Conservation (phyloP, 2,888 invertebrate species). For the Ypsolopha scabrella region DNA sequence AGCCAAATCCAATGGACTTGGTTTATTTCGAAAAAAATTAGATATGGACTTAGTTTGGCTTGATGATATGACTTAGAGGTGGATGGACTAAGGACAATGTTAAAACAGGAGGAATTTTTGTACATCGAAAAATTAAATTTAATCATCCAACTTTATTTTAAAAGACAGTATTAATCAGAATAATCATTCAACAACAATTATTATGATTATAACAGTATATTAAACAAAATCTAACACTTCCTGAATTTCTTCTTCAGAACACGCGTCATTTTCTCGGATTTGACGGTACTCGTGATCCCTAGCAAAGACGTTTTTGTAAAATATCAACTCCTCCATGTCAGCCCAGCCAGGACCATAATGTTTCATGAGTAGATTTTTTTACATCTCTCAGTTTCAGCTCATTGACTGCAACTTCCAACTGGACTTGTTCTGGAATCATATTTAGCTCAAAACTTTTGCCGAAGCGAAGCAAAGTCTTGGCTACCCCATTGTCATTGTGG, state of each 20-base stretch:
- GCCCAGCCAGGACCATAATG: constrained; percentile 6
- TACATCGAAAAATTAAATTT: too few relatives aligned
- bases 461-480: neutral
- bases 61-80: too few relatives aligned
- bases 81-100: too few relatives aligned
- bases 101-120: too few relatives aligned
- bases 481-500: constrained; percentile 4
- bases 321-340: constrained; percentile 2
- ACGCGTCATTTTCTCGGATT: constrained; percentile 2
- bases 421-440: constrained; percentile 4
- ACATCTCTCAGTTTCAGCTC: constrained; percentile 4
- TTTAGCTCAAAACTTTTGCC: constrained; percentile 1
- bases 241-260: constrained; percentile 4
- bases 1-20: too few relatives aligned
- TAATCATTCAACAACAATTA: too few relatives aligned
- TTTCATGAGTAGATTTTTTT: constrained; percentile 5
- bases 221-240: constrained; percentile 5
- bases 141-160: too few relatives aligned
- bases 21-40: too few relatives aligned
- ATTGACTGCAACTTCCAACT: constrained; percentile 2
- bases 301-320: constrained; percentile 5
- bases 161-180: too few relatives aligned
- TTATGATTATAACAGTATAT: too few relatives aligned
- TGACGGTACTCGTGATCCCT: neutral
- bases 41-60: too few relatives aligned